Conservation (phyloP, 2,113 vertebrate genomes). For the Crotalus tigris region DNA sequence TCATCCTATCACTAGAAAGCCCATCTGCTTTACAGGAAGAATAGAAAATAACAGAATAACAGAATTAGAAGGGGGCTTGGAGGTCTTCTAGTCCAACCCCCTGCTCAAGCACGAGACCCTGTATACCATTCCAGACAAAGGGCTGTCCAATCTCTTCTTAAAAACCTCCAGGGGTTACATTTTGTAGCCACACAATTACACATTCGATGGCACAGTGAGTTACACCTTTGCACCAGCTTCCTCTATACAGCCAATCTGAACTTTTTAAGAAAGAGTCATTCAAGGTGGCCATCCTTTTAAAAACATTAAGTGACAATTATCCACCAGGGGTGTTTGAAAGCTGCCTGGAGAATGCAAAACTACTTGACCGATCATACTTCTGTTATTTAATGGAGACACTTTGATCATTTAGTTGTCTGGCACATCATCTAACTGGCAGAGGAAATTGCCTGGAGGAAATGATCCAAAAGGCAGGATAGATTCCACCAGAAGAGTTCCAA, state of each 20-base stretch:
- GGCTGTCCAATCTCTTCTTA: too few species aligned
- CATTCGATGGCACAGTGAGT: background rate
- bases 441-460: conserved; percentile 59
- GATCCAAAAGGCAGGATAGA: conserved; percentile 49
- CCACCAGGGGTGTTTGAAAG: conserved; percentile 65
- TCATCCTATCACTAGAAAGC: background rate
- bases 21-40: background rate
- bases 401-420: conserved; percentile 61
- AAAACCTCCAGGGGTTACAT: too few species aligned
- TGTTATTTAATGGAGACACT: conserved; percentile 66
- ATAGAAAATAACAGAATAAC: too few species aligned
- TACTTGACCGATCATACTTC: conserved; percentile 62
- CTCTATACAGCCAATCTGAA: conserved; percentile 8
- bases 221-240: background rate
- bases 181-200: too few species aligned
- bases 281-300: conserved; percentile 59
- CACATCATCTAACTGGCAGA: conserved; percentile 49
- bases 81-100: too few species aligned
- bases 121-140: too few species aligned
- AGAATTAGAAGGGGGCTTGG: too few species aligned
- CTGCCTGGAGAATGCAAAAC: conserved; percentile 64
- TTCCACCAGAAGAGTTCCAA: conserved; percentile 31
- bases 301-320: conserved; percentile 70
- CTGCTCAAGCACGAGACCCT: too few species aligned
- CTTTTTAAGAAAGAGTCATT: conserved; percentile 53